phyloP scores from a whole-genome alignment of 2,113 vertebrate species.

The human region GRCh38 chr5:111136501-111137000 shows the following conservation, averaged over 20 bases:
- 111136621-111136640: too few species aligned
- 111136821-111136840: background rate
- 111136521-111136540: background rate
- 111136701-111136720: background rate
- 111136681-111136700: background rate
- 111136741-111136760: background rate
- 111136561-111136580: background rate
- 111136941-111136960: background rate
- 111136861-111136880: background rate
- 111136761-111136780: background rate
- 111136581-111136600: background rate
- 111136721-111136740: background rate
- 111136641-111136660: background rate
- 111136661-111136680: background rate
- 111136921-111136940: background rate
- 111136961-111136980: background rate
- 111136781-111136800: background rate
- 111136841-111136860: background rate
- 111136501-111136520: background rate
- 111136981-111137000: background rate
- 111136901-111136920: background rate
- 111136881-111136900: background rate
- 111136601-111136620: background rate
- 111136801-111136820: background rate
- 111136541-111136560: background rate